Base-by-base conservation (phyloP, 2,113 vertebrate genomes). In the Propithecus coquereli region DNA sequence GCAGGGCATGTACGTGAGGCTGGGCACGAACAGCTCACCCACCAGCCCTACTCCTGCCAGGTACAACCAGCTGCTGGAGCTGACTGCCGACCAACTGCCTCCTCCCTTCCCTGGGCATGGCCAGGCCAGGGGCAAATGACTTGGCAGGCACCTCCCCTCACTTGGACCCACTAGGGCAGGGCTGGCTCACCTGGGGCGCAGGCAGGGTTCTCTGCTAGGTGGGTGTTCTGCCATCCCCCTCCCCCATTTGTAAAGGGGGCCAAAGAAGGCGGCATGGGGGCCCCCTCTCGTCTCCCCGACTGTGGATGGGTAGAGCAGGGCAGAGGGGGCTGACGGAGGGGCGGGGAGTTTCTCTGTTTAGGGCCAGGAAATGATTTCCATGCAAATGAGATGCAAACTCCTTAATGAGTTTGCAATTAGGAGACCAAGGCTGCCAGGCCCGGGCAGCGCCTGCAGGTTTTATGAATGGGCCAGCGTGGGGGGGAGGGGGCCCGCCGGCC, bases 361-460 rank as follows among this genome's bases (percentile, higher is more conserved):
- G 89, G 94, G 94, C 88, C 94, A 95, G 97, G 97, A 98, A 98
- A 94, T 89, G 70, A 97, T 97, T 96, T 96, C 93, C 86, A 97
- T 98, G 97, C 91, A 98, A 98, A 98, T 98, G 90, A 97, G 97
- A 97, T 97, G 97, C 97, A 93, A 98, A 94, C 89, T 91, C 93
- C 86, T 86, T 98, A 98, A 98, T 98, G 96, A 98, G 97, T 96
- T 97, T 97, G 97, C 97, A 97, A 97, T 97, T 98, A 98, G 93
- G 91, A 96, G 92, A 74, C 27, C 37, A 22, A 57, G 91, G 89
- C 96, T 91, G 97, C 96, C 95, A 93, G 94, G 94, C 93, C 96
- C 73, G 8, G 92, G 96, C 95, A 97, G 86, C 4, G 97, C 94
- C 86, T 89, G 95, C n/a, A 83, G 94, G 74, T 96, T 98, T 98